These are phyloP conservation scores for Drosophila ambigua DNA, from an alignment of 1,140 invertebrate genomes.

Conservation along the genomic window DNA sequence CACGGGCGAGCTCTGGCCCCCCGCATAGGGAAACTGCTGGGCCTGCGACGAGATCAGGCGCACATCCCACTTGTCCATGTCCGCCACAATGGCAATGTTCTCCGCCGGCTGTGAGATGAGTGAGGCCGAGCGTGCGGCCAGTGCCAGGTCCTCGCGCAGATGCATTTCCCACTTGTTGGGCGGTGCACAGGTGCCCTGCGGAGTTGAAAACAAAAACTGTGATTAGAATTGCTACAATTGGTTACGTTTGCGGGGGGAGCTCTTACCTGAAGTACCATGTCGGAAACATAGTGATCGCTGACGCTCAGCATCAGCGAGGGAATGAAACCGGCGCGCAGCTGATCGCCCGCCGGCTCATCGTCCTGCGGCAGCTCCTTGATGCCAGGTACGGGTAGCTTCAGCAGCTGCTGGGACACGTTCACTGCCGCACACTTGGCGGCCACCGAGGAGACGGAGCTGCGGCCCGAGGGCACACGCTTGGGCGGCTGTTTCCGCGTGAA, in stretches of 20 bases:
- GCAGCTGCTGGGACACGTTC: constrained; percentile 69
- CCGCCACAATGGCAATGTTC: constrained; percentile 92
- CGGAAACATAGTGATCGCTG: constrained; percentile 90
- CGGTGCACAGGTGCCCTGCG: constrained; percentile 80
- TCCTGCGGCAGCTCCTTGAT: constrained; percentile 79
- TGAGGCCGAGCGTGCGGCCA: constrained; percentile 86
- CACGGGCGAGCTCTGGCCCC: constrained; percentile 84
- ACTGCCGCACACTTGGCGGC: constrained; percentile 77
- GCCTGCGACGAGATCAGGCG: constrained; percentile 85
- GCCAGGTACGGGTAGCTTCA: constrained; percentile 73
- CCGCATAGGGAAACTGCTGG: constrained; percentile 83
- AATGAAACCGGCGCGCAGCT: constrained; percentile 83
- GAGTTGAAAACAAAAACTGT: background rate
- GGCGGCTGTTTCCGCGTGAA: constrained; percentile 57
- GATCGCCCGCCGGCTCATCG: constrained; percentile 68
- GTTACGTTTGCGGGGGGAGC: background rate
- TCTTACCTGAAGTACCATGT: constrained; percentile 89
- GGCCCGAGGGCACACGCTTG: constrained; percentile 72
- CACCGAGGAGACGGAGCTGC: constrained; percentile 75
- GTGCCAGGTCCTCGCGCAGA: constrained; percentile 85
- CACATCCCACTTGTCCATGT: constrained; percentile 91
- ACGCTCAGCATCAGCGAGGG: constrained; percentile 87
- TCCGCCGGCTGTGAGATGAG: constrained; percentile 89
- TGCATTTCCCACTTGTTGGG: constrained; percentile 85
- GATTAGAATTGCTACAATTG: background rate